Base-by-base conservation (phyloP, 92 coral and sea anemone species). In the Virgularia gustaviana region DNA sequence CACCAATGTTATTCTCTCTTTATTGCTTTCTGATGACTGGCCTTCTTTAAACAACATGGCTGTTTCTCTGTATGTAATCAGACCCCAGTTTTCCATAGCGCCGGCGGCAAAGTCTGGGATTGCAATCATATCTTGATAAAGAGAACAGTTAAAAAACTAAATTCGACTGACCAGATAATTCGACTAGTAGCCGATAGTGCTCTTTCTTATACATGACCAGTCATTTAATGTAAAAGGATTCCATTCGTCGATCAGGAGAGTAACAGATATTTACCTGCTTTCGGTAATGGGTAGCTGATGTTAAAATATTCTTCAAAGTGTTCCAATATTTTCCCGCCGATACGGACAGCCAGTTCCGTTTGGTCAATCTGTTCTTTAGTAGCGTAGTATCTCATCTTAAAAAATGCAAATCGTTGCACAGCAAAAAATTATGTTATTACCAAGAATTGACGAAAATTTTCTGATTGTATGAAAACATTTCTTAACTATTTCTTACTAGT, bases 81-180 rank as follows among this genome's bases (percentile, higher is more conserved):
- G 88, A 1, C 97, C 97, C 97, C 97, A 91, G 90, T 91, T 91
- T 83, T 91, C 97, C 97, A 91, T 91, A 41, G 97, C 97, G 20
- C 97, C 97, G 12, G 97, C 97, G 36, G 97, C 96, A 71, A 91
- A 91, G 79, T 91, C 97, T 28, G 97, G 97, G 49, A 91, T 86
- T 18, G 97, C 97, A 56, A 91, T 86, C 97, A 91, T 91, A 71
- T 91, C 97, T 91, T 58, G n/a, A 19, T 37, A 9, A 47, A 0
- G 32, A 44, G 31, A 49, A 47, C 1, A 61, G 18, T 6, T 24
- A 67, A n/a, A n/a, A n/a, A n/a, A n/a, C n/a, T n/a, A n/a, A n/a
- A n/a, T n/a, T n/a, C n/a, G n/a, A n/a, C n/a, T n/a, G n/a, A n/a
- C n/a, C n/a, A n/a, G n/a, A n/a, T n/a, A n/a, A n/a, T n/a, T n/a